Evolutionary conservation across 2,888 invertebrate genomes (phyloP).

Genomic region (Habrosyne pyritoides): DNA sequence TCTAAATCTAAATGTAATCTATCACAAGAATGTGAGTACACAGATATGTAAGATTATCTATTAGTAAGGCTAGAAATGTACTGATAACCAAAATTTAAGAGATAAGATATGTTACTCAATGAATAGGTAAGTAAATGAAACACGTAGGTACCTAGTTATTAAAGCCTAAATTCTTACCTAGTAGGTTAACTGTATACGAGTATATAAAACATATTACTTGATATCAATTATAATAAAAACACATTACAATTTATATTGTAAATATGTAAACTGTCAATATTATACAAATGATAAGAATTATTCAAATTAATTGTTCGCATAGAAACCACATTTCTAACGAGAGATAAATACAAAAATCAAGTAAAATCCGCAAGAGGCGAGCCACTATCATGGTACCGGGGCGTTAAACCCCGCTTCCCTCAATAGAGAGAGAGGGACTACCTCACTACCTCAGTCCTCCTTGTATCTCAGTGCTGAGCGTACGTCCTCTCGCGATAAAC

Average conservation of each 20-base stretch:
- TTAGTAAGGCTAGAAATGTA: neutral
- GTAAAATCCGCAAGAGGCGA: conserved; percentile 45
- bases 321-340: neutral
- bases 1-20: no score
- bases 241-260: no score
- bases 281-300: no score
- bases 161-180: no score
- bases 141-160: no score
- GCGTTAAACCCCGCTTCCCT: conserved; percentile 66
- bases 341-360: conserved; percentile 52
- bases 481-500: conserved; percentile 46
- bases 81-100: neutral
- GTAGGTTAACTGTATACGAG: no score
- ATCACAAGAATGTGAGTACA: neutral
- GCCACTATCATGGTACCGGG: conserved; percentile 48
- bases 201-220: no score
- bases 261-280: no score
- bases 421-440: conserved; percentile 55
- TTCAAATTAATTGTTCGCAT: no score
- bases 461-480: conserved; percentile 44
- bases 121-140: neutral
- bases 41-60: neutral
- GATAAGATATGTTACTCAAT: neutral
- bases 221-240: no score
- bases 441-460: conserved; percentile 76